A percentile compares a stretch with the other conserved stretches of the same genome.
Evolutionary conservation across 2,888 invertebrate genomes (phyloP).

Genomic region (Meteorus colon): DNA sequence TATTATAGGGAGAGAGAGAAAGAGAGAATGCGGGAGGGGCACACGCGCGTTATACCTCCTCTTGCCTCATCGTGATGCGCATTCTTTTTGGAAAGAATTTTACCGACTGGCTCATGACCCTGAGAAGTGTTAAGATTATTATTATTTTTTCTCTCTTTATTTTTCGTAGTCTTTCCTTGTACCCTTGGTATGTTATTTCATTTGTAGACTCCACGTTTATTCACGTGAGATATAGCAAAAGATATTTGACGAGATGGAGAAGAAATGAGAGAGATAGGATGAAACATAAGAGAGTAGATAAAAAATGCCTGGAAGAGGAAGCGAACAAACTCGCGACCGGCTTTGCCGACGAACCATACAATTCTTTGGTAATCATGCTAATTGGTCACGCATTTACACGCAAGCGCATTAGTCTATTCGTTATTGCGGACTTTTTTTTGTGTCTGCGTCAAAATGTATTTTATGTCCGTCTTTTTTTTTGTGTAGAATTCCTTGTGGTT

Average conservation of each 20-base stretch:
- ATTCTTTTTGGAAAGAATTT: constrained; percentile 50
- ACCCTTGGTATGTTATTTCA: constrained; percentile 9
- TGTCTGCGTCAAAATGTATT: constrained; percentile 5
- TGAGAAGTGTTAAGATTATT: constrained; percentile 33
- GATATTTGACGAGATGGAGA: neutral
- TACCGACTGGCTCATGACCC: constrained; percentile 44
- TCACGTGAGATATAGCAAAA: neutral
- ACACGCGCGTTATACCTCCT: constrained; percentile 30
- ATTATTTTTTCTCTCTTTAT: constrained; percentile 35
- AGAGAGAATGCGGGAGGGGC: constrained; percentile 41
- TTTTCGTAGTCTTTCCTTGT: constrained; percentile 22
- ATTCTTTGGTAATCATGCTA: constrained; percentile 31
- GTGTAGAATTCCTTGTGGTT: too few species aligned
- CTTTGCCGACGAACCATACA: constrained; percentile 35
- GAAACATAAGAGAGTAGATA: neutral
- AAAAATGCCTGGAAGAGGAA: constrained; percentile 20
- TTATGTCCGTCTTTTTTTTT: neutral
- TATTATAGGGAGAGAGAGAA: constrained; percentile 5
- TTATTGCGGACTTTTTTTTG: neutral
- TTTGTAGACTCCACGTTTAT: neutral
- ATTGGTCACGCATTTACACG: constrained; percentile 40
- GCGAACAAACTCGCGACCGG: constrained; percentile 32
- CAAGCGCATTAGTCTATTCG: constrained; percentile 19
- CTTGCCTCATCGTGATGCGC: constrained; percentile 38
- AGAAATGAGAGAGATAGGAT: neutral